These are phyloP conservation scores for Cecropterus lyciades DNA, from an alignment of 1,140 invertebrate species.

Conservation along the genomic window DNA sequence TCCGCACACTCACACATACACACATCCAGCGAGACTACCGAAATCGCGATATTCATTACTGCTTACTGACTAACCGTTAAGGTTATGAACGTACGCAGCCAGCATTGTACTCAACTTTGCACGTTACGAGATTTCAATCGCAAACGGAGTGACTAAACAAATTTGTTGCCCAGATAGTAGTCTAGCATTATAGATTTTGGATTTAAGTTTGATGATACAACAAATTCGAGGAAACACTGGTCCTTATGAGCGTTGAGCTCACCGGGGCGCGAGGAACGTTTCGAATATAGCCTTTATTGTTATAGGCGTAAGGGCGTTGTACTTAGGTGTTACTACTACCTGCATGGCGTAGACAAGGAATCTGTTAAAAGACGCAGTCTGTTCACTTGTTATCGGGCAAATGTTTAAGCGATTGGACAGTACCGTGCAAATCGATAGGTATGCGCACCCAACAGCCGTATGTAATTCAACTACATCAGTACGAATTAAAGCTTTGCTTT, in stretches of 20 bases:
- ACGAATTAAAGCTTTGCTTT: conserved; percentile 9
- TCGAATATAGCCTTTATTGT: conserved; percentile 5
- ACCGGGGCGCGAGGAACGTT: neutral
- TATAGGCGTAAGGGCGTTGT: neutral
- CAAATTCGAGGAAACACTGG: conserved; percentile 28
- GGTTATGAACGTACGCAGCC: neutral
- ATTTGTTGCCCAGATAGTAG: conserved; percentile 65
- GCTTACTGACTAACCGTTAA: neutral
- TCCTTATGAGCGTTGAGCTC: conserved; percentile 4
- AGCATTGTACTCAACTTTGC: conserved; percentile 6
- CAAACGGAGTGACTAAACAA: conserved; percentile 57
- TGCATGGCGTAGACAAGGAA: conserved; percentile 27
- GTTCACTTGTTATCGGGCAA: conserved; percentile 25
- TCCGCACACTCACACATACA: conserved; percentile 56
- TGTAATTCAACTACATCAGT: conserved; percentile 26
- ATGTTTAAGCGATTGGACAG: conserved; percentile 27
- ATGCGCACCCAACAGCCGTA: conserved; percentile 12
- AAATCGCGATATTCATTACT: conserved; percentile 45
- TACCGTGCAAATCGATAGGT: conserved; percentile 29
- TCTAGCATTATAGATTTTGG: conserved; percentile 77
- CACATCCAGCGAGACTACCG: conserved; percentile 43
- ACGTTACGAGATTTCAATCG: neutral
- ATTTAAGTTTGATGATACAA: conserved; percentile 53
- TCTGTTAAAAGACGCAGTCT: conserved; percentile 30
- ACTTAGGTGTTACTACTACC: neutral